phyloP scores from a whole-genome alignment of 2,113 vertebrate species.

The Colius striatus region DNA sequence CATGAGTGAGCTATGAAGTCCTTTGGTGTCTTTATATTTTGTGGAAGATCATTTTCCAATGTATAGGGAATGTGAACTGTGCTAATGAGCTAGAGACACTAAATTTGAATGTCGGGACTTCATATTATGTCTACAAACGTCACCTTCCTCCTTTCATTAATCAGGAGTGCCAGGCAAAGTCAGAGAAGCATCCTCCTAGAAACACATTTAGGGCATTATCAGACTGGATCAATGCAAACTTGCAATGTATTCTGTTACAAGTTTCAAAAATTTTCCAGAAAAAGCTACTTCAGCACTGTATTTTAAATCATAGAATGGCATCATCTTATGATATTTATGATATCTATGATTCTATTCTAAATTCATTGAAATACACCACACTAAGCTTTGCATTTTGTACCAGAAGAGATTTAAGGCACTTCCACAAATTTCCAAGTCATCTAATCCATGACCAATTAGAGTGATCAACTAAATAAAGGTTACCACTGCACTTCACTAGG shows the following conservation, averaged over 20 bases:
- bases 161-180: not conserved
- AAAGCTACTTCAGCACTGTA: not conserved
- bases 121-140: not conserved
- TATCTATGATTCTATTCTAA: too few species aligned
- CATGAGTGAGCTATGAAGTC: not conserved
- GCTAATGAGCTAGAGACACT: not conserved
- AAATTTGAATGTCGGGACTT: not conserved
- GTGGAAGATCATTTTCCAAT: not conserved
- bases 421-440: not conserved
- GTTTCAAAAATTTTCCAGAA: not conserved
- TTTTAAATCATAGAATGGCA: not conserved
- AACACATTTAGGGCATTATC: not conserved
- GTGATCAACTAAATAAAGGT: not conserved
- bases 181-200: not conserved
- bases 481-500: not conserved
- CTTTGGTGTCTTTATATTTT: not conserved
- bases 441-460: not conserved
- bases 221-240: not conserved
- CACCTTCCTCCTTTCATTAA: not conserved
- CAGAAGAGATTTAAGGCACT: not conserved
- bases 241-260: not conserved
- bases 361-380: not conserved
- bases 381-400: not conserved
- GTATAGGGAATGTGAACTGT: not conserved
- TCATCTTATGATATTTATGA: too few species aligned